These are phyloP conservation scores for Cheirogaleus medius DNA, from an alignment of 2,113 vertebrate species.

Conservation along the genomic window DNA sequence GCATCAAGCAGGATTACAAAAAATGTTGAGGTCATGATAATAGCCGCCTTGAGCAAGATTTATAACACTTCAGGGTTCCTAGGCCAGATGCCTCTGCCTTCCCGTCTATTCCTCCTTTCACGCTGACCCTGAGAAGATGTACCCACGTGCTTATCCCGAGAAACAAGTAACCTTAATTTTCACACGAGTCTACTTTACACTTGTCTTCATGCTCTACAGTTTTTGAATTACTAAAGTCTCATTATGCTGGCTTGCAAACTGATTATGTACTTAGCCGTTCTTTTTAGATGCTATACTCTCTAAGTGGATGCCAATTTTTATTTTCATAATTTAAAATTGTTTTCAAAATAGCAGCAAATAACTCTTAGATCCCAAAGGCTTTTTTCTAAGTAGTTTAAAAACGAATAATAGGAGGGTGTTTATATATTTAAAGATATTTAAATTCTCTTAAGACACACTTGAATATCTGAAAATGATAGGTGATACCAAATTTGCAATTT, in stretches of 20 bases:
- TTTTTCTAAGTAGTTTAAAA: not conserved
- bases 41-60: conserved; percentile 14
- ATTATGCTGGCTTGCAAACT: not conserved
- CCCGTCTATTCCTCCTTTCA: not conserved
- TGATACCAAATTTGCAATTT: not conserved
- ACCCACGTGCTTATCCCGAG: not conserved
- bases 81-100: not conserved
- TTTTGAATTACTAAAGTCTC: not conserved
- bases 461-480: not conserved
- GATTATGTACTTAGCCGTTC: not conserved
- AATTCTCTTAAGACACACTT: not conserved
- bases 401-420: not conserved
- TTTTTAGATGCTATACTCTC: not conserved
- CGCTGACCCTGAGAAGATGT: not conserved
- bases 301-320: not conserved
- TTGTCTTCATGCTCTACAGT: not conserved
- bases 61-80: not conserved
- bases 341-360: conserved; percentile 37
- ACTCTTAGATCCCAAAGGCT: not conserved
- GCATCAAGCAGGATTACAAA: conserved; percentile 42
- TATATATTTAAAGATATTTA: not conserved
- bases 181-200: not conserved
- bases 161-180: not conserved
- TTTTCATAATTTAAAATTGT: not conserved
- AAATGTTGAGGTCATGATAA: not conserved